A percentile compares a stretch with the other conserved stretches of the same genome.
These are phyloP conservation scores for Amphilophus citrinellus DNA, from an alignment of 2,113 vertebrate species.

Conservation along the genomic window DNA sequence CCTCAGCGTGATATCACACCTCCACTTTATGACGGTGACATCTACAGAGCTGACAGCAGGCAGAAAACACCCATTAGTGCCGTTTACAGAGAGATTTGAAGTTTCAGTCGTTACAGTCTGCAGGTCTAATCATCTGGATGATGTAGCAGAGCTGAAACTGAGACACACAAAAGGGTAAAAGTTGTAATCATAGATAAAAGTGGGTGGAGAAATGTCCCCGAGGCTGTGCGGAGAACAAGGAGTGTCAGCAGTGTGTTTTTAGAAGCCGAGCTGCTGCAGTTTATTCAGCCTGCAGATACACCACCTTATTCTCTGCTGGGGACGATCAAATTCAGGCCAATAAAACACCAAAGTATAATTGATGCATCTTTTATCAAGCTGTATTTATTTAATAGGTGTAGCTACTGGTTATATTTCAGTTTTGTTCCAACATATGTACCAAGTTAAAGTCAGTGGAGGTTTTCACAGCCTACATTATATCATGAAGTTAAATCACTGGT, in stretches of 20 bases:
- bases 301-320: background rate
- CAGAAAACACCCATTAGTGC: slow-evolving; percentile 39
- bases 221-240: slow-evolving; percentile 6
- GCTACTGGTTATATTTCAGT: background rate
- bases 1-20: slow-evolving; percentile 24
- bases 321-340: background rate
- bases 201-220: background rate
- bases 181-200: slow-evolving; percentile 39
- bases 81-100: slow-evolving; percentile 14
- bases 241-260: background rate
- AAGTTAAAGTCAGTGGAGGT: background rate
- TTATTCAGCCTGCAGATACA: slow-evolving; percentile 2
- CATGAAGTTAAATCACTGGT: background rate
- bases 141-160: background rate
- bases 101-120: slow-evolving; percentile 42
- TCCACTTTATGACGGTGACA: background rate
- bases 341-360: background rate
- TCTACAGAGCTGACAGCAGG: slow-evolving; percentile 11
- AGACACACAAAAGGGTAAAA: slow-evolving; percentile 15
- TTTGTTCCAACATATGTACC: background rate
- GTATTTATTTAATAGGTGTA: background rate
- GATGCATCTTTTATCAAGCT: background rate
- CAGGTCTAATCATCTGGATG: background rate
- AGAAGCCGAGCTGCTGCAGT: background rate
- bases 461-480: background rate